Evolutionary conservation across 2,113 vertebrate species (phyloP).

Genomic region (Takifugu flavidus): DNA sequence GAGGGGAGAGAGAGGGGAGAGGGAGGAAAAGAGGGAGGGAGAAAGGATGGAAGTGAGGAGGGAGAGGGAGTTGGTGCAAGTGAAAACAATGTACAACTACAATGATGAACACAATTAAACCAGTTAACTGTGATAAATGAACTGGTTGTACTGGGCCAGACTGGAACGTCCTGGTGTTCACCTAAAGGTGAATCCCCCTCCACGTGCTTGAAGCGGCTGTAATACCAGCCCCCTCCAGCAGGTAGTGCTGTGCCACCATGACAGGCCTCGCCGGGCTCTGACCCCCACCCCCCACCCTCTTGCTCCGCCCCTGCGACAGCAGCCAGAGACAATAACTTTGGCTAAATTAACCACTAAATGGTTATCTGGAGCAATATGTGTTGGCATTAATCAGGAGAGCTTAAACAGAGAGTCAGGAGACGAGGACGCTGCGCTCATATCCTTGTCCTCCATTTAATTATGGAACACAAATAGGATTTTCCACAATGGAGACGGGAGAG

Average conservation of each 20-base stretch:
- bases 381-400: conserved; percentile 98
- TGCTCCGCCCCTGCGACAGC: conserved; percentile 61
- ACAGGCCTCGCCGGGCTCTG: conserved; percentile 39
- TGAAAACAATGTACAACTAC: too few relatives aligned
- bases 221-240: conserved; percentile 65
- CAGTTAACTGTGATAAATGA: too few relatives aligned
- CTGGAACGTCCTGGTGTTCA: too few relatives aligned
- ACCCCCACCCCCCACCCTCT: not conserved
- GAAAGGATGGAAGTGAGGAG: too few relatives aligned
- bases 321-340: conserved; percentile 95
- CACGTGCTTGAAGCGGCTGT: not conserved
- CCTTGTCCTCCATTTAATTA: conserved; percentile 90
- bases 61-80: too few relatives aligned
- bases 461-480: conserved; percentile 88
- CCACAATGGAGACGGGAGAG: conserved; percentile 50
- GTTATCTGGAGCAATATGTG: conserved; percentile 99
- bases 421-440: conserved; percentile 85
- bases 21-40: too few relatives aligned
- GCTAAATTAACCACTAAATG: conserved; percentile 99
- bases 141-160: too few relatives aligned
- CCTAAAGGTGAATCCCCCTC: too few relatives aligned
- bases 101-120: too few relatives aligned
- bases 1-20: too few relatives aligned
- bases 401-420: conserved; percentile 90
- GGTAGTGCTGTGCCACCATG: conserved; percentile 83